Evolutionary conservation across 2,113 vertebrate species (phyloP).

Genomic region (Chionomys nivalis): DNA sequence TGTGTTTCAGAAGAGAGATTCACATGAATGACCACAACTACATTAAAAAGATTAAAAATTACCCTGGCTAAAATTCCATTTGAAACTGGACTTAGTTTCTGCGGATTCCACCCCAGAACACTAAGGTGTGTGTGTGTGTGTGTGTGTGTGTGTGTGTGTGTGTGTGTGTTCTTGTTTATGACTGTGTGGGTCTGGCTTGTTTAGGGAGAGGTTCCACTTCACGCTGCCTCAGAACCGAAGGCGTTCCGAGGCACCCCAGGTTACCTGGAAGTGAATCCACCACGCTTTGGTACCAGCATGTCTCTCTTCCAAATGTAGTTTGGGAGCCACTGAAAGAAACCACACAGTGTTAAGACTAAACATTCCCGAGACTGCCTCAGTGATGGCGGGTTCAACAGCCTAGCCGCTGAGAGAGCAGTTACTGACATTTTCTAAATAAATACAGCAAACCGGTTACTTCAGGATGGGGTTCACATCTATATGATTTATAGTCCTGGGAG

Average conservation of each 20-base stretch:
- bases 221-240: conserved; percentile 54
- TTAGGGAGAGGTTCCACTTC: conserved; percentile 67
- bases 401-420: conserved; percentile 80
- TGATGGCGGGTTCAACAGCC: conserved; percentile 82
- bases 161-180: conserved; percentile 49
- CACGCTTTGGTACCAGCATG: conserved; percentile 74
- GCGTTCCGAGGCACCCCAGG: conserved; percentile 71
- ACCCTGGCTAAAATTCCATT: conserved; percentile 39
- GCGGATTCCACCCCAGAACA: conserved; percentile 67
- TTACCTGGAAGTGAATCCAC: conserved; percentile 84
- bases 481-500: conserved; percentile 85
- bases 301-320: conserved; percentile 81
- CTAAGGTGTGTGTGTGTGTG: conserved; percentile 56
- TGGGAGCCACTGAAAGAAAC: conserved; percentile 84
- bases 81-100: conserved; percentile 37
- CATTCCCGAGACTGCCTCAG: conserved; percentile 84
- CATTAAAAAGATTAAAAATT: conserved; percentile 65
- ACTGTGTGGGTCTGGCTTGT: conserved; percentile 62
- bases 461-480: conserved; percentile 85
- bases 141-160: conserved; percentile 20
- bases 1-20: conserved; percentile 64
- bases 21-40: conserved; percentile 37
- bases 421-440: conserved; percentile 90
- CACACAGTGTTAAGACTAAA: conserved; percentile 84
- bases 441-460: conserved; percentile 87